Conservation (phyloP, 2,113 vertebrate genomes). For the Nibea coibor region DNA sequence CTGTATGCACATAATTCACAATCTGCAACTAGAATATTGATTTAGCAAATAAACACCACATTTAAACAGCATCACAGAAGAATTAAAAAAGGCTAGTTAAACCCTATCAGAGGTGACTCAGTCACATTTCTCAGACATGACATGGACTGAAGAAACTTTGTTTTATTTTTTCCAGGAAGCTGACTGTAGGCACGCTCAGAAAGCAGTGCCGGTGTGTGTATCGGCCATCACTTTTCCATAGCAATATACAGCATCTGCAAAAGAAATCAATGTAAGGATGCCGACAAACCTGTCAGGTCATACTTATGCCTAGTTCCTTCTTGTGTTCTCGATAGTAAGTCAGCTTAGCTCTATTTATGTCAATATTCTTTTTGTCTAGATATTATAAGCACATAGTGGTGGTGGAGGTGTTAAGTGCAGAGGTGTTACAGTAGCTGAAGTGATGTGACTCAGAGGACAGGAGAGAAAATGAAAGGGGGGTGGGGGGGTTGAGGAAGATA, state of each 20-base stretch:
- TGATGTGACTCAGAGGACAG: slow-evolving; percentile 37
- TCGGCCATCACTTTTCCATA: background rate
- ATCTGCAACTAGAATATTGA: no score
- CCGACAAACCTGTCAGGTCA: background rate
- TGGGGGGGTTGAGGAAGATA: background rate
- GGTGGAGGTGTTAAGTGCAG: slow-evolving; percentile 43
- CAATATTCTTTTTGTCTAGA: slow-evolving; percentile 43
- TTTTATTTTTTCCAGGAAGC: background rate
- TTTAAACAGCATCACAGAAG: background rate
- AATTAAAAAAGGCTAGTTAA: background rate
- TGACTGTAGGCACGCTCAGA: background rate
- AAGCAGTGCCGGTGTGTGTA: background rate
- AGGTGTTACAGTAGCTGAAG: slow-evolving; percentile 38
- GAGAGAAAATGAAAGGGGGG: background rate
- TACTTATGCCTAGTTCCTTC: background rate
- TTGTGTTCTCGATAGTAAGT: slow-evolving; percentile 9
- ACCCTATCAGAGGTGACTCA: no score
- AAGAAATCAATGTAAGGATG: slow-evolving; percentile 4
- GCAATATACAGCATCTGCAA: background rate
- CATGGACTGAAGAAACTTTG: no score
- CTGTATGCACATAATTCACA: background rate
- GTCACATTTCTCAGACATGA: background rate
- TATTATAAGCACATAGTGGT: slow-evolving; percentile 31
- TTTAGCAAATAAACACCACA: background rate
- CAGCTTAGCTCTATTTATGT: slow-evolving; percentile 33